Evolutionary conservation across 2,113 vertebrate genomes (phyloP).

Genomic region (Muntiacus reevesi): DNA sequence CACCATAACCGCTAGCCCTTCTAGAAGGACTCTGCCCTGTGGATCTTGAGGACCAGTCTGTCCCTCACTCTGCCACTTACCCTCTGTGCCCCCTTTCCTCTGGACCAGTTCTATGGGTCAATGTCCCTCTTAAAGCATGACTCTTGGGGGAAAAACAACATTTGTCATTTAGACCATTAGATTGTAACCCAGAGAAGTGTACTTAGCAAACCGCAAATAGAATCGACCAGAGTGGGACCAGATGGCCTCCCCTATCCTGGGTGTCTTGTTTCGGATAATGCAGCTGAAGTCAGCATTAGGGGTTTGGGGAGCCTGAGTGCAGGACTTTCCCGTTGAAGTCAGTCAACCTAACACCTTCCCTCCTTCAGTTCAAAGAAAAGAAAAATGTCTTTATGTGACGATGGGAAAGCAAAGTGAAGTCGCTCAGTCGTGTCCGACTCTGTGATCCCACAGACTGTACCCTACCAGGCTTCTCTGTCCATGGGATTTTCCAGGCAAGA

Average conservation of each 20-base stretch:
- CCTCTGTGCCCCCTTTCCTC: neutral
- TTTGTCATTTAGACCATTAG: slow-evolving; percentile 41
- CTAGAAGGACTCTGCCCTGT: neutral
- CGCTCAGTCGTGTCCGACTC: too few species aligned
- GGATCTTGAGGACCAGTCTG: neutral
- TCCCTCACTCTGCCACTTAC: neutral
- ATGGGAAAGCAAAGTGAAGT: neutral
- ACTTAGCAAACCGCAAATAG: slow-evolving; percentile 58
- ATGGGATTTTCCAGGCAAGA: too few species aligned
- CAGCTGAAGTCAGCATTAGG: neutral
- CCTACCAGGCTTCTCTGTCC: too few species aligned
- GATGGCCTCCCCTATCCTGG: neutral
- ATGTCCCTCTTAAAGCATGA: slow-evolving; percentile 19
- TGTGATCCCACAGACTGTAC: too few species aligned
- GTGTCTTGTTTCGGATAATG: slow-evolving; percentile 27
- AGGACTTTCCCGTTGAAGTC: neutral
- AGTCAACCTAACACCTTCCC: neutral
- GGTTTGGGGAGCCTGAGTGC: neutral
- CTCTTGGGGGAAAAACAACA: neutral
- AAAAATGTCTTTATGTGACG: neutral
- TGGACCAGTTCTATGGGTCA: slow-evolving; percentile 50
- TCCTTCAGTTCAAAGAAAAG: neutral
- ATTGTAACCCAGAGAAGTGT: neutral
- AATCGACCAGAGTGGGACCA: neutral
- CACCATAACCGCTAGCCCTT: neutral